Conservation (phyloP, 1,140 invertebrate genomes). For the Contarinia nasturtii region DNA sequence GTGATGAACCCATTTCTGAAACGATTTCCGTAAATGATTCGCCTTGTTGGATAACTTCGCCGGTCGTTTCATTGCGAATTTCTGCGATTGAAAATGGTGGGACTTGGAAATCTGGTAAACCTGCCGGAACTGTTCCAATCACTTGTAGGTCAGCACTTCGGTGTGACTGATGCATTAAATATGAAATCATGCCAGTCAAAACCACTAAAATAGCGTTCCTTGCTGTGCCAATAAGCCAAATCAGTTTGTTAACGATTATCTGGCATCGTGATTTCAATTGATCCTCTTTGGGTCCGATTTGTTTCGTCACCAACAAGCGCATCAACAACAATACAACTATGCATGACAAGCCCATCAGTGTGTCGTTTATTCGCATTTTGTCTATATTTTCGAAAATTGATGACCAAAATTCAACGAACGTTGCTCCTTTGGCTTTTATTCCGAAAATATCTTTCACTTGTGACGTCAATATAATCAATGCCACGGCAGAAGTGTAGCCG, state of each 20-base stretch:
- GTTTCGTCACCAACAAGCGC: slow-evolving; percentile 35
- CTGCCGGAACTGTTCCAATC: slow-evolving; percentile 40
- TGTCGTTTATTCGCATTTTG: slow-evolving; percentile 41
- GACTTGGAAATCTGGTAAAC: slow-evolving; percentile 38
- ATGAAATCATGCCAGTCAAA: slow-evolving; percentile 38
- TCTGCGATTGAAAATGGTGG: slow-evolving; percentile 42
- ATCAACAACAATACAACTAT: slow-evolving; percentile 47
- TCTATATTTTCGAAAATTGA: slow-evolving; percentile 43
- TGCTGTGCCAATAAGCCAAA: slow-evolving; percentile 46
- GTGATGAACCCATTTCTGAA: slow-evolving; percentile 47
- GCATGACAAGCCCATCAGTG: slow-evolving; percentile 44
- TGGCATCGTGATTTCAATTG: slow-evolving; percentile 27
- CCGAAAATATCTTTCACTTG: slow-evolving; percentile 75
- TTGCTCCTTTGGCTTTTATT: slow-evolving; percentile 50
- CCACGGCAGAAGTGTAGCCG: slow-evolving; percentile 84
- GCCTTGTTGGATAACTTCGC: slow-evolving; percentile 5
- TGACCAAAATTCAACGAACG: slow-evolving; percentile 52
- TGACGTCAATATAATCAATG: slow-evolving; percentile 74
- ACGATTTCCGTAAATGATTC: slow-evolving; percentile 45
- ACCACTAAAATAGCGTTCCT: slow-evolving; percentile 62
- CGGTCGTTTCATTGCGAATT: slow-evolving; percentile 26
- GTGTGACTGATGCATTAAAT: slow-evolving; percentile 19
- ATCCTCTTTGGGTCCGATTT: slow-evolving; percentile 32
- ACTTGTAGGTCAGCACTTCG: slow-evolving; percentile 10
- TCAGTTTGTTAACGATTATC: slow-evolving; percentile 26